Conservation (phyloP, 2,888 invertebrate species). For the Mythimna ferrago region DNA sequence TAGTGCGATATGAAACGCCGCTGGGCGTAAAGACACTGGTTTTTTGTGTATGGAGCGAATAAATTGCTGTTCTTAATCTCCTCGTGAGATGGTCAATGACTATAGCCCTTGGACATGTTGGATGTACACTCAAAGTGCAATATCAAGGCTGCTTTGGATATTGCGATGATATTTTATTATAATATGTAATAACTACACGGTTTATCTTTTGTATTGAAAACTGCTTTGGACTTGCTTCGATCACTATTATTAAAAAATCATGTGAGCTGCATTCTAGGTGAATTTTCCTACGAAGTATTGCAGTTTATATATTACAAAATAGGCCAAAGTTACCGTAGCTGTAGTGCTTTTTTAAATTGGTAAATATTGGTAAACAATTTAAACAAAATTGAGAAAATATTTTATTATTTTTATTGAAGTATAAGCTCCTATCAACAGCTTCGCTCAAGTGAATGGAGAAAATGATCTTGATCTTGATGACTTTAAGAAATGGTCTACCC, state of each 20-base stretch:
- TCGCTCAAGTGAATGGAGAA: no score
- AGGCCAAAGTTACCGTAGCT: neutral
- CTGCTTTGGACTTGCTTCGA: neutral
- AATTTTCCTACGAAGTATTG: neutral
- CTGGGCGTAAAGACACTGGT: conserved; percentile 76
- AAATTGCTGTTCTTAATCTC: conserved; percentile 74
- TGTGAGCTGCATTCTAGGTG: neutral
- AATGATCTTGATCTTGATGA: no score
- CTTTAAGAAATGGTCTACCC: no score
- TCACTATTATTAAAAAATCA: neutral
- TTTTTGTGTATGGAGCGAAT: conserved; percentile 72
- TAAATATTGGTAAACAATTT: no score
- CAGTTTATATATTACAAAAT: neutral
- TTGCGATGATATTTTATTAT: conserved; percentile 35
- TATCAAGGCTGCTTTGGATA: conserved; percentile 44
- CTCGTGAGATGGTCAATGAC: conserved; percentile 66
- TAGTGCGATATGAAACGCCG: conserved; percentile 83
- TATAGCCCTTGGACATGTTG: conserved; percentile 63
- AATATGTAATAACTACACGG: conserved; percentile 10
- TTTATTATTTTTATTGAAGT: no score
- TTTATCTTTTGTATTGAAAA: neutral
- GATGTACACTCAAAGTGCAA: conserved; percentile 53
- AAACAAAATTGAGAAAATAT: no score
- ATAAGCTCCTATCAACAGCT: no score
- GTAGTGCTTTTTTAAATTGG: no score